A percentile compares a stretch with the other conserved stretches of the same genome.
These are phyloP conservation scores for Apeira syringaria DNA, from an alignment of 2,888 invertebrate genomes.

Conservation along the genomic window DNA sequence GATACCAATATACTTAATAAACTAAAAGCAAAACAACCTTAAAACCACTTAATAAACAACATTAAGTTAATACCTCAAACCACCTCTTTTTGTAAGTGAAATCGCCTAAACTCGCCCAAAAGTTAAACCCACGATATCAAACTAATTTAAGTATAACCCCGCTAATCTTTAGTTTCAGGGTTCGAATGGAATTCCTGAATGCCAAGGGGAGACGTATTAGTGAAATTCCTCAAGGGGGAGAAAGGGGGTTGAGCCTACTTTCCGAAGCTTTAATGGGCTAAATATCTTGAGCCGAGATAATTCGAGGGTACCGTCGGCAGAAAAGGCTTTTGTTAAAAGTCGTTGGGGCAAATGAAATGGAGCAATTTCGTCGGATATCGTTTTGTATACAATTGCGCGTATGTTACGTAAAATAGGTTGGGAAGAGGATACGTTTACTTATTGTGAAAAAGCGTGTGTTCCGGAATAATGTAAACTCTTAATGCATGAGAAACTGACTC, in stretches of 20 bases:
- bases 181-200: conserved; percentile 35
- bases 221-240: conserved; percentile 50
- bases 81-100: conserved; percentile 7
- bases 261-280: conserved; percentile 78
- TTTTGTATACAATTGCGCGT: conserved; percentile 5
- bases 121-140: conserved; percentile 12
- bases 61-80: too few species aligned
- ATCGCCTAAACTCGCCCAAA: conserved; percentile 4
- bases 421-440: too few species aligned
- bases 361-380: neutral
- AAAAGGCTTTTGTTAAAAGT: conserved; percentile 17
- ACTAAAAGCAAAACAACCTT: too few species aligned
- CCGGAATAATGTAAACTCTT: too few species aligned
- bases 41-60: too few species aligned
- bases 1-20: too few species aligned
- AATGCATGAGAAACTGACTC: too few species aligned
- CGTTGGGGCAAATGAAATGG: conserved; percentile 4
- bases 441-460: too few species aligned
- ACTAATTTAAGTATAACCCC: conserved; percentile 48
- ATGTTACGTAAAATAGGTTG: neutral
- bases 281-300: conserved; percentile 78
- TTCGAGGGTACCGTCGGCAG: conserved; percentile 53
- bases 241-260: conserved; percentile 49
- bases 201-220: conserved; percentile 52
- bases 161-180: conserved; percentile 44